These are phyloP conservation scores for Nyctibius grandis DNA, from an alignment of 2,797 vertebrate genomes.

Conservation along the genomic window DNA sequence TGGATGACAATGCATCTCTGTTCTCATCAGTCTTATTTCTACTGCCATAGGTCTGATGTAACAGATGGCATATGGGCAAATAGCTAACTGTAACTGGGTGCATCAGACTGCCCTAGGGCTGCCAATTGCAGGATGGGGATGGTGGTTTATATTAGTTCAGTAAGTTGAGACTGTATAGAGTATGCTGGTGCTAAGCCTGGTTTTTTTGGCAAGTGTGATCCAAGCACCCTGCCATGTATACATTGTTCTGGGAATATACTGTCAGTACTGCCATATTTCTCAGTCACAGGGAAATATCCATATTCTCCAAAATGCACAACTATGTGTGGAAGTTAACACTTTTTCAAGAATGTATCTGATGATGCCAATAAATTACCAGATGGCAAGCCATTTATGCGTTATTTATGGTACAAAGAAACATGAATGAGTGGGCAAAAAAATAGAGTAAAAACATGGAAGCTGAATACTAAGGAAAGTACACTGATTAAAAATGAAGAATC, in stretches of 20 bases:
- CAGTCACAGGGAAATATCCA: constrained; percentile 9
- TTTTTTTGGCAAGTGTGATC: constrained; percentile 18
- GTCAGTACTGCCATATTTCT: constrained; percentile 15
- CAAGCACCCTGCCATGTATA: background rate
- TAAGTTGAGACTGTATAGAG: background rate
- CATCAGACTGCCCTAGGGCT: background rate
- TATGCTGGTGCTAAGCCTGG: background rate
- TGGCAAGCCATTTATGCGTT: background rate
- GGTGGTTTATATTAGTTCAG: background rate
- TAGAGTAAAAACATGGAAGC: background rate
- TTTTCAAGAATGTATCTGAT: background rate
- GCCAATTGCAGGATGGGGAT: background rate
- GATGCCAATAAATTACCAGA: constrained; percentile 1
- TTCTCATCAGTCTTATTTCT: background rate
- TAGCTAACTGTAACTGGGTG: background rate
- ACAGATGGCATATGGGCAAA: background rate
- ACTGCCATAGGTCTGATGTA: background rate
- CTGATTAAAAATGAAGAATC: background rate
- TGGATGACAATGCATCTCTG: background rate
- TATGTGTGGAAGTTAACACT: constrained; percentile 29
- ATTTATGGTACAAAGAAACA: background rate
- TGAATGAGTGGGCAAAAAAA: background rate
- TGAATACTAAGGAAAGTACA: background rate
- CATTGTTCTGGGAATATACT: background rate
- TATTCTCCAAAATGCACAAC: constrained; percentile 15